These are phyloP conservation scores for Rhamphomyia laevipes DNA, from an alignment of 2,888 invertebrate species.

Conservation along the genomic window DNA sequence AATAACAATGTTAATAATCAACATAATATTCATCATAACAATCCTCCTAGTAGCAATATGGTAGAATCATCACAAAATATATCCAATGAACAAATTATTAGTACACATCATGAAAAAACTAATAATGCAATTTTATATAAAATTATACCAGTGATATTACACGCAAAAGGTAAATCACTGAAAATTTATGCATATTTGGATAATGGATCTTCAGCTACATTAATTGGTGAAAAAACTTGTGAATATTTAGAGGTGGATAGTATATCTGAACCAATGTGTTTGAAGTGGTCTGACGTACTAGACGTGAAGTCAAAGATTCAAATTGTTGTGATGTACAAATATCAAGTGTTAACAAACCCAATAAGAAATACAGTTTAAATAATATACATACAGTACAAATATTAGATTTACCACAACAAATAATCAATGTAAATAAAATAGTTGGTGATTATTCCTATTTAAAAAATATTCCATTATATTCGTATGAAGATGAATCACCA, in stretches of 20 bases:
- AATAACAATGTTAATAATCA: too few species aligned
- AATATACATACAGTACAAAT: too few species aligned
- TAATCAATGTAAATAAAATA: too few species aligned
- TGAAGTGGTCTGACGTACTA: conserved; percentile 1
- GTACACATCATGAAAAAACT: too few species aligned
- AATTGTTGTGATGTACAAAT: neutral
- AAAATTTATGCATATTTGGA: conserved; percentile 7
- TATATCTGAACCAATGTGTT: too few species aligned
- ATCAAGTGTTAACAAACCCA: too few species aligned
- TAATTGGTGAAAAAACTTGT: conserved; percentile 1
- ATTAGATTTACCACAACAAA: too few species aligned
- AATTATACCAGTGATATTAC: conserved; percentile 8
- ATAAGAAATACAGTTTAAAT: too few species aligned
- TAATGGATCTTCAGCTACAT: conserved; percentile 5
- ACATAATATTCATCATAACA: too few species aligned
- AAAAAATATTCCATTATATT: conserved; percentile 6
- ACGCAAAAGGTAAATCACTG: neutral
- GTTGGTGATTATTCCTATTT: neutral
- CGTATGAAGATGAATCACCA: neutral
- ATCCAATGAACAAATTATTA: too few species aligned
- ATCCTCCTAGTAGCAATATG: too few species aligned
- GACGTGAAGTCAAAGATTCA: conserved; percentile 1
- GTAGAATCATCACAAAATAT: too few species aligned
- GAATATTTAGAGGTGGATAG: conserved; percentile 1
- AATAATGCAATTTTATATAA: conserved; percentile 5